phyloP scores from a whole-genome alignment of 2,113 vertebrate species.

The Marcusenius ussheri region DNA sequence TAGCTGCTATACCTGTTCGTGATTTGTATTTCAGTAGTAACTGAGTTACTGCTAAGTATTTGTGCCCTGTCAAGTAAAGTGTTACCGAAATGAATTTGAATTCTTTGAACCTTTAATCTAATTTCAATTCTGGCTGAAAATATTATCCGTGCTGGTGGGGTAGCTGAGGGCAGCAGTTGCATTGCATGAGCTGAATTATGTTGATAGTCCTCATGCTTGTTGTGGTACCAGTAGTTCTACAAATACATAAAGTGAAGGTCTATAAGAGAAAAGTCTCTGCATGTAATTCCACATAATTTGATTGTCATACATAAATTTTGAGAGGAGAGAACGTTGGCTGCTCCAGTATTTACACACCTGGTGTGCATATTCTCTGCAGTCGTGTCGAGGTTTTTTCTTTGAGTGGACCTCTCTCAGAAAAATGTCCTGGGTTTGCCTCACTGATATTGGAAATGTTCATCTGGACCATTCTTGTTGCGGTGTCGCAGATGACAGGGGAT shows the following conservation, averaged over 20 bases:
- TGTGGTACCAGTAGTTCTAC: background rate
- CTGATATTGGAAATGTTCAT: conserved; percentile 8
- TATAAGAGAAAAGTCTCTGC: background rate
- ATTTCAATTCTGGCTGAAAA: background rate
- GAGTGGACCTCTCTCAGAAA: background rate
- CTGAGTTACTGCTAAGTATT: background rate
- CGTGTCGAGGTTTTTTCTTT: background rate
- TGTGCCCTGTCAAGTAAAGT: background rate
- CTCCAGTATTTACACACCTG: conserved; percentile 16
- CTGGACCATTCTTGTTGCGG: background rate
- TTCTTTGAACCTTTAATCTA: background rate
- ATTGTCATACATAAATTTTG: background rate
- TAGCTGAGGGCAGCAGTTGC: background rate
- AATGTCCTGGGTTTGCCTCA: background rate
- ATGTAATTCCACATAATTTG: conserved; percentile 2
- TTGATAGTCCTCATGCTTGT: background rate
- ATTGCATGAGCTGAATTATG: background rate
- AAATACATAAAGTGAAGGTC: background rate
- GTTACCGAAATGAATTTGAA: background rate
- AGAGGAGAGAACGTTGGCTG: background rate
- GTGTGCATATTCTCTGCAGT: background rate
- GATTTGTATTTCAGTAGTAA: background rate
- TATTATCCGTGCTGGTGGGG: background rate
- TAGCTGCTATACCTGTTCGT: background rate
- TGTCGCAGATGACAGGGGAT: background rate